These are phyloP conservation scores for Drosophila mayaguana DNA, from an alignment of 2,888 invertebrate species.

Conservation along the genomic window DNA sequence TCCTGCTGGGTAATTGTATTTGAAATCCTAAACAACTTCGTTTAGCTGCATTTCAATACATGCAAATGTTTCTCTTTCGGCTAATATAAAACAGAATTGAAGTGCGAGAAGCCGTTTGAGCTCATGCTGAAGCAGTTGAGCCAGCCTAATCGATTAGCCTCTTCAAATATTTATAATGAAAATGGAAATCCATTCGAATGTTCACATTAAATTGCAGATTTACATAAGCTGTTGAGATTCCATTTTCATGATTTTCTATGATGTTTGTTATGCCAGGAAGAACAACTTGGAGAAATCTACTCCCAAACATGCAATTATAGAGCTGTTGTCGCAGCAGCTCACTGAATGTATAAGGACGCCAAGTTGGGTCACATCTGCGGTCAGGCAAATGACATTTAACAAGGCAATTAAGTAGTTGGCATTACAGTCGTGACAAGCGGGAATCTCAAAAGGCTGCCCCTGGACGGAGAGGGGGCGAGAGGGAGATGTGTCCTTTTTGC, in stretches of 20 bases:
- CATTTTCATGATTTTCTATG: neutral
- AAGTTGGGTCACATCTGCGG: slow-evolving; percentile 41
- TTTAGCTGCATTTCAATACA: no score
- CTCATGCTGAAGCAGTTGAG: neutral
- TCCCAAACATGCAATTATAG: slow-evolving; percentile 26
- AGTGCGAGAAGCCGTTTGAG: neutral
- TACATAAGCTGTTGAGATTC: neutral
- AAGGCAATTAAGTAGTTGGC: slow-evolving; percentile 56
- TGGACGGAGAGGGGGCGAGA: slow-evolving; percentile 15
- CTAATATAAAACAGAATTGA: neutral
- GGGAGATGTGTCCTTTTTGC: slow-evolving; percentile 50
- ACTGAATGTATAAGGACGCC: slow-evolving; percentile 29
- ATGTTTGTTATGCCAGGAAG: neutral
- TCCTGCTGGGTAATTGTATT: neutral
- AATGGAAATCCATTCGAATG: neutral
- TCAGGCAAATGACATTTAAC: slow-evolving; percentile 57
- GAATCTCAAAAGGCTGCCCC: slow-evolving; percentile 49
- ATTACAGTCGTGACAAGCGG: slow-evolving; percentile 51
- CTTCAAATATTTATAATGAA: slow-evolving; percentile 2
- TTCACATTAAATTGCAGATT: neutral
- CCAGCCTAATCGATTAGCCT: slow-evolving; percentile 7
- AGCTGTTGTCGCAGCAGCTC: slow-evolving; percentile 5
- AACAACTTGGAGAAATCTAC: neutral
- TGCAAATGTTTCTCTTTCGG: neutral
- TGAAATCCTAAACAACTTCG: neutral